Percentiles rank a stretch among this genome's conserved stretches.
These are phyloP conservation scores for Podarcis muralis DNA, from an alignment of 2,113 vertebrate species.

Conservation along the genomic window DNA sequence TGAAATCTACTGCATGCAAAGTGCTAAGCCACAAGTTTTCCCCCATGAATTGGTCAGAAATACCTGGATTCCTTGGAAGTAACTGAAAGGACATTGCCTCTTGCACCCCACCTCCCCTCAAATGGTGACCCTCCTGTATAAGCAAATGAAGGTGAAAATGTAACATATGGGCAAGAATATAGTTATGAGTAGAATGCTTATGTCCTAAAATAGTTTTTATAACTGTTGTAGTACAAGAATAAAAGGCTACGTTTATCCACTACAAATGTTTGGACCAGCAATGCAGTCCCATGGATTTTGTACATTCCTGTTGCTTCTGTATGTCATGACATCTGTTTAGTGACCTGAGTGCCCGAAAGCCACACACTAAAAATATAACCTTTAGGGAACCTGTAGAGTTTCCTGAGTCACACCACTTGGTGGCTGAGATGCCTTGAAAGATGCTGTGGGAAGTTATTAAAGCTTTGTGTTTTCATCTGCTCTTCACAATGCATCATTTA, in stretches of 20 bases:
- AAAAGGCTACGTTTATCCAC: neutral
- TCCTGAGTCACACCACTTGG: neutral
- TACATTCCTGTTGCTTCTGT: rapidly evolving
- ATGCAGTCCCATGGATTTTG: neutral
- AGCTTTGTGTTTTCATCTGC: slow-evolving; percentile 48
- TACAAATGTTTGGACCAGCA: neutral
- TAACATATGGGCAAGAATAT: neutral
- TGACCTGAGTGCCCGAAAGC: neutral
- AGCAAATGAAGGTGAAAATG: neutral
- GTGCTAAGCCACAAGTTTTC: neutral
- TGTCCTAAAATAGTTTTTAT: neutral
- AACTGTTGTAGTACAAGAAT: neutral
- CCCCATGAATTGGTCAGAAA: neutral
- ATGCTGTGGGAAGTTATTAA: slow-evolving; percentile 25
- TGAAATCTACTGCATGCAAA: neutral
- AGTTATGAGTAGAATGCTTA: no score
- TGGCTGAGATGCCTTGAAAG: neutral
- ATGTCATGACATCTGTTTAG: neutral
- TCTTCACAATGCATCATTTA: slow-evolving; percentile 51
- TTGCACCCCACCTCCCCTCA: neutral
- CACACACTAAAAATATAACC: neutral
- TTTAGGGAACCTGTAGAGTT: neutral
- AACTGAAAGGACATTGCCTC: neutral
- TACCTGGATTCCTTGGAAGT: neutral
- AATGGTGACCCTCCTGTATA: neutral